A percentile compares a stretch with the other conserved stretches of the same genome.
phyloP scores from a whole-genome alignment of 53 echinoderm and acorn worm genomes.

The Mesocentrotus franciscanus region DNA sequence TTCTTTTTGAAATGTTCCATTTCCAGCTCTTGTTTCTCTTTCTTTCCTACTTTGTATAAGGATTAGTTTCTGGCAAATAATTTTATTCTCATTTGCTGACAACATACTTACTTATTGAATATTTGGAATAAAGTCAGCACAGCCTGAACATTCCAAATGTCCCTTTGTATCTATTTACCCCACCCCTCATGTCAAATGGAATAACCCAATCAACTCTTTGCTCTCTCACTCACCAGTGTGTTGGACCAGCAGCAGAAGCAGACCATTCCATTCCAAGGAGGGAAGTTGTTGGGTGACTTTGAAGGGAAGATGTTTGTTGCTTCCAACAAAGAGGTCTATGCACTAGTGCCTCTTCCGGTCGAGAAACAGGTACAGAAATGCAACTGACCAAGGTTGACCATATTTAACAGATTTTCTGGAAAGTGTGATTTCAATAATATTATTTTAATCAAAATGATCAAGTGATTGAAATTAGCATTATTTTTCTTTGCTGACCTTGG shows the following conservation, averaged over 20 bases:
- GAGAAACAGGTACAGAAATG: conserved; percentile 86
- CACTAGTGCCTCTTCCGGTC: conserved; percentile 90
- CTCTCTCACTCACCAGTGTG: conserved; percentile 75
- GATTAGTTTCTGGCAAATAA: not conserved
- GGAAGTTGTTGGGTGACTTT: conserved; percentile 93
- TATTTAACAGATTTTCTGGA: too few relatives aligned
- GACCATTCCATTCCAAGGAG: conserved; percentile 98
- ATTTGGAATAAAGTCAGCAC: not conserved
- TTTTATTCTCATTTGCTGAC: not conserved
- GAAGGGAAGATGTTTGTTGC: conserved; percentile 98
- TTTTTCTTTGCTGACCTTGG: too few relatives aligned
- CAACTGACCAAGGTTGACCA: too few relatives aligned
- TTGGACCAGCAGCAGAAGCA: conserved; percentile 99
- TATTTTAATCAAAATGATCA: too few relatives aligned
- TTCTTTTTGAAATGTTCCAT: not conserved
- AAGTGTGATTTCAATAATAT: too few relatives aligned
- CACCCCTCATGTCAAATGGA: conserved; percentile 11
- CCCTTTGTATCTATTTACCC: not conserved
- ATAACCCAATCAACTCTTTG: not conserved
- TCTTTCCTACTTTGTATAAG: not conserved
- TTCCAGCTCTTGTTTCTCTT: not conserved
- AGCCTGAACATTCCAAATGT: not conserved
- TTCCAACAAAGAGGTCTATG: conserved; percentile 95
- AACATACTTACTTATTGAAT: not conserved
- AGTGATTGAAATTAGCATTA: too few relatives aligned